Percentiles rank a stretch among this genome's conserved stretches.
Evolutionary conservation across 1,140 invertebrate genomes (phyloP).

Genomic region (Drosophila chauvacae): DNA sequence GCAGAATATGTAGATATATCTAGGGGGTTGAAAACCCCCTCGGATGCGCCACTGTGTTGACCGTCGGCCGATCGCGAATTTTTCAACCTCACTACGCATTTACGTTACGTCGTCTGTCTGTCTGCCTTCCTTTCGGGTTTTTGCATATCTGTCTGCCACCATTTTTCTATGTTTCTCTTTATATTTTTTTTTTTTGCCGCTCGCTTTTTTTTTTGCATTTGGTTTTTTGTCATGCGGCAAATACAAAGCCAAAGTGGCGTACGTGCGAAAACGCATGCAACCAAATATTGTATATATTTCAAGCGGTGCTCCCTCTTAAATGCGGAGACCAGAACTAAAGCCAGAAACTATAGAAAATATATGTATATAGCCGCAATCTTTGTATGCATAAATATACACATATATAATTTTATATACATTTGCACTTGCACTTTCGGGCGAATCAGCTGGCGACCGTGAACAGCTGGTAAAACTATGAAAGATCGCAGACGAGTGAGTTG

Average conservation of each 20-base stretch:
- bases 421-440: slow-evolving; percentile 19
- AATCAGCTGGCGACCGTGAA: slow-evolving; percentile 31
- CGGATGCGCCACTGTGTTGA: neutral
- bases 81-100: slow-evolving; percentile 22
- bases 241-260: slow-evolving; percentile 68
- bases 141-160: slow-evolving; percentile 38
- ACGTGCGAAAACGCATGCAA: slow-evolving; percentile 84
- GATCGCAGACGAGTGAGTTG: neutral
- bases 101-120: slow-evolving; percentile 24
- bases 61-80: slow-evolving; percentile 31
- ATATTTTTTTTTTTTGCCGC: slow-evolving; percentile 27
- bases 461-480: slow-evolving; percentile 15
- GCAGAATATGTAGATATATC: neutral
- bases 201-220: slow-evolving; percentile 24
- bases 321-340: slow-evolving; percentile 37
- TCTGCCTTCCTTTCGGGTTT: slow-evolving; percentile 9
- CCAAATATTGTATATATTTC: slow-evolving; percentile 62
- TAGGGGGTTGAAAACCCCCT: neutral
- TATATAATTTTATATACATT: slow-evolving; percentile 2
- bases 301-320: slow-evolving; percentile 17
- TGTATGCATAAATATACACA: neutral
- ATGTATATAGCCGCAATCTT: slow-evolving; percentile 20
- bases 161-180: slow-evolving; percentile 11
- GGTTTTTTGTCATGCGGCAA: slow-evolving; percentile 44
- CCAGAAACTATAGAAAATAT: slow-evolving; percentile 28